Base-by-base conservation (phyloP, 2,113 vertebrate genomes). In the Pimephales promelas region DNA sequence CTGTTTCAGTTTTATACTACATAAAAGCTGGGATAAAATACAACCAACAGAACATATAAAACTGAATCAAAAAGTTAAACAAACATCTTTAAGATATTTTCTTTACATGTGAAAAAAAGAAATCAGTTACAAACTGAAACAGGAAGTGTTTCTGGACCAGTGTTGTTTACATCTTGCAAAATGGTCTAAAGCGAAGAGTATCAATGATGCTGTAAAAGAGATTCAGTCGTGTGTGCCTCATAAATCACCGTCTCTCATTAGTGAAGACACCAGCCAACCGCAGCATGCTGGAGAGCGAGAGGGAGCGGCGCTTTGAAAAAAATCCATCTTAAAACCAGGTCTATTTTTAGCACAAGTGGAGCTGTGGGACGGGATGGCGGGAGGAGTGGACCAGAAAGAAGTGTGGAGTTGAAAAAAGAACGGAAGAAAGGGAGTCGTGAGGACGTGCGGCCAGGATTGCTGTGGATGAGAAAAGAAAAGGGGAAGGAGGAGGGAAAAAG, bases 381-480 rank as follows among this genome's bases (percentile, higher is more conserved):
- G 86, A 81, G 14, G 28, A 88, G 83, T 88, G 84, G 57, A 57
- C 0, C 20, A 84, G 87, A 73, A 87, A 86, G 84, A 88, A 89
- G 87, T 86, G 85, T 86, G 74, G 70, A 88, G 81, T 89, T 88
- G 87, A 86, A 84, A 61, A 82, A 11, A 76, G 56, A 71, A 10
- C 49, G 10, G 56, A 57, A 26, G 20, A 34, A 47, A 13, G 57
- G 9, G 5, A 72, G 34, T 64, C 34, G 22, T 56, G 40, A 40
- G 34, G 28, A 76, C 11, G 49, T 54, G 72, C 40, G 31, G n/a
- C 45, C 61, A 45, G 5, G 18, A 22, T 14, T 13, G 56, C 36
- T 3, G 18, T 8, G 18, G 18, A 22, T 54, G 9, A 54, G 52
- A 54, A 49, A 22, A 7, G 43, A 56, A 45, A 43, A 26, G 10